Conservation (phyloP, 2,797 vertebrate genomes). For the Alca torda region DNA sequence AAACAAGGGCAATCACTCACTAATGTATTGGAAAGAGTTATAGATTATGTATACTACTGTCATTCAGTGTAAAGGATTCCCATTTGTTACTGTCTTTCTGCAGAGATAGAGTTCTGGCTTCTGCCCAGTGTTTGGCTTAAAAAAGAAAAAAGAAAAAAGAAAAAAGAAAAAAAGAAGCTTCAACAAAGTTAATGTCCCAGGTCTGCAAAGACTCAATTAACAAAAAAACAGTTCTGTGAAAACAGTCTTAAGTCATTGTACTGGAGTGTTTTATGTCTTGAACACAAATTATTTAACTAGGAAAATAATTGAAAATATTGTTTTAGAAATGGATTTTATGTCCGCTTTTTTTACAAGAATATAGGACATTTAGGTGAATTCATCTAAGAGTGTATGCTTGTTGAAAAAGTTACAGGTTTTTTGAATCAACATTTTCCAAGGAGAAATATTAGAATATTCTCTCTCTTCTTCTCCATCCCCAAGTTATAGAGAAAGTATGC, state of each 20-base stretch:
- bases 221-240: neutral
- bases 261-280: neutral
- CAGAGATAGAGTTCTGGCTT: neutral
- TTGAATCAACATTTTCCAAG: neutral
- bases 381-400: neutral
- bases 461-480: neutral
- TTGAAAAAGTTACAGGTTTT: rapidly evolving
- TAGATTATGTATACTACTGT: neutral
- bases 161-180: neutral
- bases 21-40: slow-evolving; percentile 1
- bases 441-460: neutral
- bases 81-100: slow-evolving; percentile 43
- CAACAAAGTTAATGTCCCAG: neutral
- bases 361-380: neutral
- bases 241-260: neutral
- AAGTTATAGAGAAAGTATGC: neutral
- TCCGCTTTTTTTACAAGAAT: neutral
- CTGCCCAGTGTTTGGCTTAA: neutral
- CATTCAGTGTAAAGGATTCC: neutral
- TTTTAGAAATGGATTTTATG: neutral
- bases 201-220: neutral
- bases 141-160: neutral
- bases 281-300: neutral
- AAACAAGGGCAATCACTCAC: slow-evolving; percentile 16
- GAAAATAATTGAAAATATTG: neutral